These are phyloP conservation scores for Acinonyx jubatus DNA, from an alignment of 2,113 vertebrate species.

Conservation along the genomic window DNA sequence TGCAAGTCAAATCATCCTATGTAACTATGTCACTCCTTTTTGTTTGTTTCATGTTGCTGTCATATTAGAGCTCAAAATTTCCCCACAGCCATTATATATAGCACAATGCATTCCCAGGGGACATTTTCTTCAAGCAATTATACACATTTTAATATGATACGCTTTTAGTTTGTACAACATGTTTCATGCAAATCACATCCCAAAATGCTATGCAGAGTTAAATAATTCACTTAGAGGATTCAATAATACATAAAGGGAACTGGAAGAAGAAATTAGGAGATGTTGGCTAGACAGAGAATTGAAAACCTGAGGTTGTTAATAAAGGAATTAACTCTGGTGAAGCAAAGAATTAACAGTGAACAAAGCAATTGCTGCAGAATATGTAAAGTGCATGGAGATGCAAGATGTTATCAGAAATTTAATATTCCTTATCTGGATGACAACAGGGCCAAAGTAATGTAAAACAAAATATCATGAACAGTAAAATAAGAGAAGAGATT, in stretches of 20 bases:
- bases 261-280: slow-evolving; percentile 55
- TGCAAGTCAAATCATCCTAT: background rate
- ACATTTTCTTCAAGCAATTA: slow-evolving; percentile 53
- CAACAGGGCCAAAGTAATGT: background rate
- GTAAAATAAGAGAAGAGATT: slow-evolving; percentile 35
- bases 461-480: slow-evolving; percentile 16
- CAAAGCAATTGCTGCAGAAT: slow-evolving; percentile 60
- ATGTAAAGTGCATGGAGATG: background rate
- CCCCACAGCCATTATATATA: background rate
- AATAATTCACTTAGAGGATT: slow-evolving; percentile 73
- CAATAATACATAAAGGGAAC: slow-evolving; percentile 64
- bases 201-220: slow-evolving; percentile 59
- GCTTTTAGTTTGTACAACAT: slow-evolving; percentile 66
- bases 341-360: slow-evolving; percentile 61
- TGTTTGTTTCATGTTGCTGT: slow-evolving; percentile 48
- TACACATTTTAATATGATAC: slow-evolving; percentile 59
- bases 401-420: slow-evolving; percentile 43
- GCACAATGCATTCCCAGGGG: background rate
- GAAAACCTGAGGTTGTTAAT: slow-evolving; percentile 53
- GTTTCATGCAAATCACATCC: slow-evolving; percentile 61
- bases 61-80: slow-evolving; percentile 32
- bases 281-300: slow-evolving; percentile 39
- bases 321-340: slow-evolving; percentile 63
- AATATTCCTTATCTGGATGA: slow-evolving; percentile 52
- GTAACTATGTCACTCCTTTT: background rate